Evolutionary conservation across 2,797 vertebrate genomes (phyloP).

Genomic region (Astyanax mexicanus): DNA sequence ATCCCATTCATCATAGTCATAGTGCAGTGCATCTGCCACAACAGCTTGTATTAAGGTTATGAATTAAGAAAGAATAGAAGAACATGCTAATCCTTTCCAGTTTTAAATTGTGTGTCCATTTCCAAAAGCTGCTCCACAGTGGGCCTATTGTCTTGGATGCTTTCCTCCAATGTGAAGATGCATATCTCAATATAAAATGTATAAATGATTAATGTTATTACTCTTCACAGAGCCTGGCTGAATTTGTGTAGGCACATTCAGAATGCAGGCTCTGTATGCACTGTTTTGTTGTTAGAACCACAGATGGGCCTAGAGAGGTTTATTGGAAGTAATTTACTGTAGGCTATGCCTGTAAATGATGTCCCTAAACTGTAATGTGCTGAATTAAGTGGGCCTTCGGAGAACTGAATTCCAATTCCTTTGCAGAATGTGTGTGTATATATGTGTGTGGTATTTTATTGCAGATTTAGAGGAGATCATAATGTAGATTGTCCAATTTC

Average conservation of each 20-base stretch:
- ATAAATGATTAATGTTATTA: constrained; percentile 11
- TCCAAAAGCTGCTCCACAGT: neutral
- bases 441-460: constrained; percentile 32
- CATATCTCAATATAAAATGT: constrained; percentile 11
- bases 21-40: neutral
- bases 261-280: constrained; percentile 35
- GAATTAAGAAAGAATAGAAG: neutral
- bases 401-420: constrained; percentile 35
- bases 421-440: constrained; percentile 6
- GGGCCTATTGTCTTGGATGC: neutral
- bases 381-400: constrained; percentile 31
- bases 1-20: neutral
- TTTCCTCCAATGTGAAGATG: neutral
- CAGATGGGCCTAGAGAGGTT: constrained; percentile 51
- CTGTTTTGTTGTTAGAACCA: constrained; percentile 50
- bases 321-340: constrained; percentile 50
- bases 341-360: constrained; percentile 29
- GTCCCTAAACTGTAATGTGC: constrained; percentile 33
- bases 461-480: constrained; percentile 26
- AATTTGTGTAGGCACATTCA: constrained; percentile 33
- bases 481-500: constrained; percentile 9
- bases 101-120: neutral
- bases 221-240: constrained; percentile 17
- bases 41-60: neutral
- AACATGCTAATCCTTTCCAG: neutral